Percentiles rank a stretch among this genome's conserved stretches.
Conservation (phyloP, 1,140 invertebrate species). For the Aphaenogaster ashmeadi region DNA sequence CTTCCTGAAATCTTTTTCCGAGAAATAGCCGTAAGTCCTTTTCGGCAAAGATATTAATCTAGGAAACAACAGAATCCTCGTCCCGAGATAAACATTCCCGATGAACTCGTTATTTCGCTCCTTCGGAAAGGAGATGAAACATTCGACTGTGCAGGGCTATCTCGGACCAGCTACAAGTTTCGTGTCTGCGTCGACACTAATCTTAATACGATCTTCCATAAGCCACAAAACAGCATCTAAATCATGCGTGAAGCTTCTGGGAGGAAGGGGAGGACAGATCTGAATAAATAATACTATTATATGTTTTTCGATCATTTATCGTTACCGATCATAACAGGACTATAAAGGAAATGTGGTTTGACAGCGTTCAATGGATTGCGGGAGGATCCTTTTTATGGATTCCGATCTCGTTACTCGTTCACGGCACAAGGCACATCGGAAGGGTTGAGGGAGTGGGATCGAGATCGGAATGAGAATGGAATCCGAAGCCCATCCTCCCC, state of each 20-base stretch:
- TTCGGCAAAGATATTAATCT: conserved; percentile 62
- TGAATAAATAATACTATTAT: background rate
- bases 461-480: conserved; percentile 73
- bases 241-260: background rate
- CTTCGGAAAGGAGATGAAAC: background rate
- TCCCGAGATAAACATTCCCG: background rate
- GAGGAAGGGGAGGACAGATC: background rate
- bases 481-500: conserved; percentile 38
- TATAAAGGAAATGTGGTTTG: conserved; percentile 7
- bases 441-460: conserved; percentile 68
- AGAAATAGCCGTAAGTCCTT: conserved; percentile 1
- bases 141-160: background rate
- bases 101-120: conserved; percentile 5
- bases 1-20: conserved; percentile 1
- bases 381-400: conserved; percentile 68
- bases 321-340: background rate
- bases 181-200: background rate
- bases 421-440: conserved; percentile 37
- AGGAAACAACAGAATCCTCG: background rate
- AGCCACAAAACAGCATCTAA: background rate
- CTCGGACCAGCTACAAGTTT: background rate
- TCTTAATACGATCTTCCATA: conserved; percentile 5
- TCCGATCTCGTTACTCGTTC: conserved; percentile 61
- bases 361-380: conserved; percentile 23
- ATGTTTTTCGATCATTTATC: background rate